A percentile compares a stretch with the other conserved stretches of the same genome.
Evolutionary conservation across 2,888 invertebrate species (phyloP).

Genomic region (Helleia helle): DNA sequence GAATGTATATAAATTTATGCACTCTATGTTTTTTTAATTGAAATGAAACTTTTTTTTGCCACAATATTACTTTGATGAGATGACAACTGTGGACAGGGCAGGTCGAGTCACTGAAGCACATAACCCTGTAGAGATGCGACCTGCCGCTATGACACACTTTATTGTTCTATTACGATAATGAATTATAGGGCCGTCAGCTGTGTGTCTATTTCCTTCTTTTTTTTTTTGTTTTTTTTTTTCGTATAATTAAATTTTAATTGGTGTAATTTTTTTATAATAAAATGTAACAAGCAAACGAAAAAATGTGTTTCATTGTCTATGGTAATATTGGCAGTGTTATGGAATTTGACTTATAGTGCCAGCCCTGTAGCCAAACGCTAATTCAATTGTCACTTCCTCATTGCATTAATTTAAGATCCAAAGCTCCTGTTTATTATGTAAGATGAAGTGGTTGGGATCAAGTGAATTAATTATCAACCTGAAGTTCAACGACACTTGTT

Average conservation of each 20-base stretch:
- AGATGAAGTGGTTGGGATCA: conserved; percentile 23
- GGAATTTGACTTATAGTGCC: conserved; percentile 2
- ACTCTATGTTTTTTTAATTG: neutral
- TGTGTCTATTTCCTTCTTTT: conserved; percentile 25
- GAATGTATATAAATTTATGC: neutral
- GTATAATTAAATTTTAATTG: no score
- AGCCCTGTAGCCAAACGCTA: conserved; percentile 33
- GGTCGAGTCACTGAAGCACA: conserved; percentile 33
- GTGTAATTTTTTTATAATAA: no score
- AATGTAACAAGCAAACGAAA: no score
- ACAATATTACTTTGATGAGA: no score
- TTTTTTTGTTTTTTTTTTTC: conserved; percentile 17
- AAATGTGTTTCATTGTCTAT: neutral
- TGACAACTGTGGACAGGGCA: conserved; percentile 1
- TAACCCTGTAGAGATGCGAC: conserved; percentile 47
- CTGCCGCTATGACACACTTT: conserved; percentile 52
- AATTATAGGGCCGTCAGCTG: conserved; percentile 46
- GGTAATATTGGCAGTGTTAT: neutral
- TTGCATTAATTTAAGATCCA: conserved; percentile 33
- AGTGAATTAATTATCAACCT: conserved; percentile 21
- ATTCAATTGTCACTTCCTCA: conserved; percentile 66
- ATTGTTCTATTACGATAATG: conserved; percentile 58
- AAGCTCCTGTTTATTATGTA: conserved; percentile 20
- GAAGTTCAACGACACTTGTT: conserved; percentile 23
- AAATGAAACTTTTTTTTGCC: no score